Evolutionary conservation across 2,888 invertebrate species (phyloP).

Genomic region (Rhamphomyia laevipes): DNA sequence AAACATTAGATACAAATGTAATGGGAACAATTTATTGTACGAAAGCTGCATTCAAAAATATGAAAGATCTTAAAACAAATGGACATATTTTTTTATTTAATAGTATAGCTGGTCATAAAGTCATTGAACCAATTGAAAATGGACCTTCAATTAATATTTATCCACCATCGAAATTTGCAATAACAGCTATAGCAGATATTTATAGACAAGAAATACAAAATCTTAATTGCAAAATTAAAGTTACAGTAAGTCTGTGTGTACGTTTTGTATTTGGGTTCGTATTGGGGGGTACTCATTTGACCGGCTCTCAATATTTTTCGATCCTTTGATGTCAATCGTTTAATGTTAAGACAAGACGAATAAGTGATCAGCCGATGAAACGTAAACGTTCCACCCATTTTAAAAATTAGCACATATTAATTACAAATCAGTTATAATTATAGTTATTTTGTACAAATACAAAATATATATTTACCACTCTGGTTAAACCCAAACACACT

Average conservation of each 20-base stretch:
- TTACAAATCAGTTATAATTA: no score
- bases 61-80: conserved; percentile 29
- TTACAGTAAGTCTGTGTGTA: conserved; percentile 28
- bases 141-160: conserved; percentile 26
- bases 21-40: conserved; percentile 37
- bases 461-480: no score
- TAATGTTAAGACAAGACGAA: not conserved
- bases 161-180: conserved; percentile 27
- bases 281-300: no score
- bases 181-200: conserved; percentile 29
- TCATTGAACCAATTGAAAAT: conserved; percentile 11
- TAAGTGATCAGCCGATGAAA: not conserved
- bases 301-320: conserved; percentile 14
- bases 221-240: conserved; percentile 22
- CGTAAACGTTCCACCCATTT: no score
- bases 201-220: conserved; percentile 30
- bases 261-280: no score
- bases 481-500: no score
- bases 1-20: conserved; percentile 35
- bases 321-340: not conserved
- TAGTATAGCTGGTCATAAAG: conserved; percentile 29
- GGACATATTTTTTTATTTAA: conserved; percentile 40
- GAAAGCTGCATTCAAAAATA: conserved; percentile 36
- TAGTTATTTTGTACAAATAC: no score
- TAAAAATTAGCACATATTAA: no score